phyloP scores from a whole-genome alignment of 2,113 vertebrate species.

The Picathartes gymnocephalus region DNA sequence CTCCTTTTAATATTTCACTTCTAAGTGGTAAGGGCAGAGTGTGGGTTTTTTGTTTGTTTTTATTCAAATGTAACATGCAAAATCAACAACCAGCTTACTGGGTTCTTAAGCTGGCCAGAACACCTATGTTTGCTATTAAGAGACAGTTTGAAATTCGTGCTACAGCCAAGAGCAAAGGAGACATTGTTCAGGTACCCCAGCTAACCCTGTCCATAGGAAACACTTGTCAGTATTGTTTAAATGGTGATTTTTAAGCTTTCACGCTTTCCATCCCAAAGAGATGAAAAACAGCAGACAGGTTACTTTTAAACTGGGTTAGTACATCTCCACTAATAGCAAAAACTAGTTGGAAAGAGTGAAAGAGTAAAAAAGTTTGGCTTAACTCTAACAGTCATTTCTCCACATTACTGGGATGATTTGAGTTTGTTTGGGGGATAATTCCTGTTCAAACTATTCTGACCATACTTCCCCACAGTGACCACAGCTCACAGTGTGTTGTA shows the following conservation, averaged over 20 bases:
- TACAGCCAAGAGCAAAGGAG: not conserved
- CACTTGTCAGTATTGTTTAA: not conserved
- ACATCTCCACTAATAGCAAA: not conserved
- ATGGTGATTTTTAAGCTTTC: not conserved
- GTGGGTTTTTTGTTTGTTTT: not conserved
- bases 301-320: not conserved
- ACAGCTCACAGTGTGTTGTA: not conserved
- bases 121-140: not conserved
- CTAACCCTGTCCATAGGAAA: not conserved
- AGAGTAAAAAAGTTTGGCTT: not conserved
- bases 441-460: not conserved
- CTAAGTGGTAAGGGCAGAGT: not conserved
- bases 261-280: not conserved
- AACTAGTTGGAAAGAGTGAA: not conserved
- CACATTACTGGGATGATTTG: not conserved
- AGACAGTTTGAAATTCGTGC: not conserved
- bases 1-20: not conserved
- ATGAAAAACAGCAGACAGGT: not conserved
- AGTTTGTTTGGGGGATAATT: not conserved
- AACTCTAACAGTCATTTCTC: not conserved
- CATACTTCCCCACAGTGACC: accelerated
- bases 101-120: not conserved
- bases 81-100: not conserved
- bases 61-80: not conserved
- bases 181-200: not conserved